phyloP scores from a whole-genome alignment of 2,113 vertebrate species.

The Pygoscelis antarcticus region DNA sequence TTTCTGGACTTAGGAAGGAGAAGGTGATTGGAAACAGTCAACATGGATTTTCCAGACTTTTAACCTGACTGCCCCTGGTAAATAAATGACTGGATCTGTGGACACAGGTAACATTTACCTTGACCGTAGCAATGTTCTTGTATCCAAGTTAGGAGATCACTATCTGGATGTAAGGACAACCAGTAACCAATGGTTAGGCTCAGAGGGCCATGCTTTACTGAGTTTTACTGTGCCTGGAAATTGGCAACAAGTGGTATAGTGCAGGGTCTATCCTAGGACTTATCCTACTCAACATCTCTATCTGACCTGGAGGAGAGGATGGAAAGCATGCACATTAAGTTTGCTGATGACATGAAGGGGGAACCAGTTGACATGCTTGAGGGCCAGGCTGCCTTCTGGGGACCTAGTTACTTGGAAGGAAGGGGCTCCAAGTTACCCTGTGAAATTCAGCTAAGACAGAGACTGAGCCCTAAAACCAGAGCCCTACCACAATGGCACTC shows the following conservation, averaged over 20 bases:
- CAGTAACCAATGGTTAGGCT: not conserved
- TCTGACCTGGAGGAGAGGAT: not conserved
- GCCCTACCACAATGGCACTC: not conserved
- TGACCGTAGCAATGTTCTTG: not conserved
- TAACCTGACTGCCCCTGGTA: not conserved
- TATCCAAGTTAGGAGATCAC: not conserved
- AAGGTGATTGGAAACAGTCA: no score
- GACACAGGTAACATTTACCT: not conserved
- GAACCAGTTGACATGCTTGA: not conserved
- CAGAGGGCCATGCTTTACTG: not conserved
- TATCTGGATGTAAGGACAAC: not conserved
- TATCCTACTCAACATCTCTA: not conserved
- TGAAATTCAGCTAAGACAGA: not conserved
- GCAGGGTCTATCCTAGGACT: not conserved
- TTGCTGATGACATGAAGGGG: not conserved
- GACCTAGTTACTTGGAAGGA: not conserved
- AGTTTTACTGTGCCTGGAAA: not conserved
- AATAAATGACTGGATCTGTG: not conserved
- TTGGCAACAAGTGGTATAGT: not conserved
- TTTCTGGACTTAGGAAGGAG: no score
- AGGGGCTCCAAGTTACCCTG: not conserved
- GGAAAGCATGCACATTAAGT: accelerated
- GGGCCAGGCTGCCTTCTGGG: not conserved
- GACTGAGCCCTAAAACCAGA: not conserved
- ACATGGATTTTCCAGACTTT: not conserved